Base-by-base conservation (phyloP, 2,113 vertebrate species). In the Cyanocitta stelleri region DNA sequence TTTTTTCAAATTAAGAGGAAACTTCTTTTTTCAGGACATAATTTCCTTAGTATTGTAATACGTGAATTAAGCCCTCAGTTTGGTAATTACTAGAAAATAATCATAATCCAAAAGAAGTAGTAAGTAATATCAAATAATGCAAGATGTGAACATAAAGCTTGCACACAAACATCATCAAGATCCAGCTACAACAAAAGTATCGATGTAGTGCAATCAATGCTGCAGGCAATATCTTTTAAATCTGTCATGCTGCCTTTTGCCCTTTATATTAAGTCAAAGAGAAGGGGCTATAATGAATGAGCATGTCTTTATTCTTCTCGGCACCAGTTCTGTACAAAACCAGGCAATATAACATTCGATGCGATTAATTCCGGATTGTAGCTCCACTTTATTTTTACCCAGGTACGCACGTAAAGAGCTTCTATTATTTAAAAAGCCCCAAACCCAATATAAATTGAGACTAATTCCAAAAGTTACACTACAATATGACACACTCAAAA, bases 261-360 rank as follows among this genome's bases (percentile, higher is more conserved):
- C 97, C 96, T 98, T 98, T 96, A 97, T 97, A 96, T 85, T 97
- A 94, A 97, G 97, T 97, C 97, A 97, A 92, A 95, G 89, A 91
- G 81, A 96, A 88, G 35, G 44, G 29, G 74, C 39, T 74, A 24
- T 96, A 97, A 97, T 97, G 96, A 97, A 97, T 96, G 96, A 97
- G 84, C 15, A 5, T 85, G 89, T 97, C 85, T 91, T 94, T 91
- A 79, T 96, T 92, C 84, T 91, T 16, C 55, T 96, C 46, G 15
- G 90, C 46, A 91, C 79, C 78, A 72, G 64, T 97, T 95, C 94
- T 89, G 85, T 83, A 94, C 62, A 84, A 97, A 96, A 89, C 32
- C 58, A 89, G 61, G 94, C 92, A 97, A 94, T 92, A 95, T 96
- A 96, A 95, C 96, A 97, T 97, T 98, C 96, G 94, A 80, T 4